Evolutionary conservation across 37 sponge, comb jelly and placozoan genomes (phyloP).

Genomic region (Corticium candelabrum): DNA sequence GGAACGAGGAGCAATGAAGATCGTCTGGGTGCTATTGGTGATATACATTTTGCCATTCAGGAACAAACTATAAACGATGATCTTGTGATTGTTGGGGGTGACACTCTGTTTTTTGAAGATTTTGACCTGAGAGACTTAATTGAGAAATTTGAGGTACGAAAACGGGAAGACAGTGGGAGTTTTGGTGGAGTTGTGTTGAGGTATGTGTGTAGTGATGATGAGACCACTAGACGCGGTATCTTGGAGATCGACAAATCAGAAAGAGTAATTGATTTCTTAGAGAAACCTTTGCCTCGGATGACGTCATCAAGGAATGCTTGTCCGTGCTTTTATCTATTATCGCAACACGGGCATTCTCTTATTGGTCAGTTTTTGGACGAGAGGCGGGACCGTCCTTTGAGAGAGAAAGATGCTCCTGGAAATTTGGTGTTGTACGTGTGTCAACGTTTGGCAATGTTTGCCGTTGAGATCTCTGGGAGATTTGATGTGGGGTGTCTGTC

Average conservation of each 20-base stretch:
- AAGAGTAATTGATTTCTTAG: constrained; percentile 28
- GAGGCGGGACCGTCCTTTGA: constrained; percentile 17
- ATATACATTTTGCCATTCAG: constrained; percentile 32
- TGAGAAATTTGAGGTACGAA: not conserved
- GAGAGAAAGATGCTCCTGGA: constrained; percentile 56
- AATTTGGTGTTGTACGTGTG: constrained; percentile 50
- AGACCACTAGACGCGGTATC: constrained; percentile 34
- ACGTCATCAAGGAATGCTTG: constrained; percentile 41
- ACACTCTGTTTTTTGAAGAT: constrained; percentile 60
- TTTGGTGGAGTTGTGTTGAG: not conserved
- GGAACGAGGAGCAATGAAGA: constrained; percentile 36
- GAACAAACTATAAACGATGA: constrained; percentile 19
- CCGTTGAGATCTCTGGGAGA: constrained; percentile 24
- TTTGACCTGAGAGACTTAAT: constrained; percentile 25
- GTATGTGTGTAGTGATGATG: constrained; percentile 9
- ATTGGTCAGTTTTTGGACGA: constrained; percentile 36
- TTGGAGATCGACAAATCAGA: constrained; percentile 39
- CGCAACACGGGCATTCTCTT: constrained; percentile 10
- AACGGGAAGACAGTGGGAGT: not conserved
- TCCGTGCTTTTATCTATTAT: constrained; percentile 57
- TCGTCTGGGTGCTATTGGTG: constrained; percentile 57
- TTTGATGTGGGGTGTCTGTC: constrained; percentile 53
- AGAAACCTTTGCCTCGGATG: constrained; percentile 34
- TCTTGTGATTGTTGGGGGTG: constrained; percentile 60
- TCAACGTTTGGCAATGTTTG: constrained; percentile 24